These are phyloP conservation scores for Neomorphus geoffroyi DNA, from an alignment of 2,797 vertebrate genomes.

Conservation along the genomic window DNA sequence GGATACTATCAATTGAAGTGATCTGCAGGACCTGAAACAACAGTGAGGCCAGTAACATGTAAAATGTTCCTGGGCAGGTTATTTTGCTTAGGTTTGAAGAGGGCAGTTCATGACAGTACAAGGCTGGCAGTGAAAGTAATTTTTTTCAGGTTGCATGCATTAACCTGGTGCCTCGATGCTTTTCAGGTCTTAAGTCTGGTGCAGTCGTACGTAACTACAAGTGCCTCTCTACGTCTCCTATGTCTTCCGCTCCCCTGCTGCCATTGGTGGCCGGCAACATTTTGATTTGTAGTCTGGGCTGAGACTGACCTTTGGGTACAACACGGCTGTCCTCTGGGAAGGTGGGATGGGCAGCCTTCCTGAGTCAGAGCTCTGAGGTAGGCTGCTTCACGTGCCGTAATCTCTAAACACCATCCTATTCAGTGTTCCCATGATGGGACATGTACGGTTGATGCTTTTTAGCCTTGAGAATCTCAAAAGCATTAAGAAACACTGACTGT, in stretches of 20 bases:
- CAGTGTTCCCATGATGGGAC: not conserved
- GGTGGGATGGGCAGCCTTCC: conserved; percentile 85
- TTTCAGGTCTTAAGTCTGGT: conserved; percentile 85
- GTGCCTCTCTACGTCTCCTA: conserved; percentile 85
- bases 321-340: conserved; percentile 86
- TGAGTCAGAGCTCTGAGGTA: conserved; percentile 85
- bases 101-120: not conserved
- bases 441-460: accelerated
- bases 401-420: not conserved
- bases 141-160: not conserved
- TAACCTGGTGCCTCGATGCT: not conserved
- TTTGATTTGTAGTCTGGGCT: conserved; percentile 87
- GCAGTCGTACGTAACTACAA: conserved; percentile 83
- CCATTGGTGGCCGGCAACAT: conserved; percentile 84
- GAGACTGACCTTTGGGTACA: conserved; percentile 85
- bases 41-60: not conserved
- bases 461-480: not conserved
- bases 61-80: not conserved
- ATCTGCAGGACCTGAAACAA: not conserved
- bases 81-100: not conserved
- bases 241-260: conserved; percentile 84
- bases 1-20: not conserved
- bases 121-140: not conserved
- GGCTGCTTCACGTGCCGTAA: not conserved
- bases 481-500: not conserved